Evolutionary conservation across 37 sponge, comb jelly and placozoan genomes (phyloP).

Genomic region (Hormiphora californensis): DNA sequence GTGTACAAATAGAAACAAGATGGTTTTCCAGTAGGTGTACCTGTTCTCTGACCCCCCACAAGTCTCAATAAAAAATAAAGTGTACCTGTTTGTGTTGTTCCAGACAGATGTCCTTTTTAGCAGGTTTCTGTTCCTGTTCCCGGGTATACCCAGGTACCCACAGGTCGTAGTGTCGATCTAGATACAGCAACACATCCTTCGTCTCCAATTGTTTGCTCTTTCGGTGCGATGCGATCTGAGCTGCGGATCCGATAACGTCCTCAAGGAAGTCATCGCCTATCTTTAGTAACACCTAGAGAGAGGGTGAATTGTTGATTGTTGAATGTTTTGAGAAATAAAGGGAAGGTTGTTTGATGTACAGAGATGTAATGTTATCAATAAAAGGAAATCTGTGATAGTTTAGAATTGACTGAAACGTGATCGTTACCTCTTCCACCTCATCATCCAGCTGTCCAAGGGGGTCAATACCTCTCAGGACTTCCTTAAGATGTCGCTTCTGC

Average conservation of each 20-base stretch:
- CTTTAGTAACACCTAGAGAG: conserved; percentile 1
- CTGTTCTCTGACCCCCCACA: too few relatives aligned
- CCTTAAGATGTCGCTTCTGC: conserved; percentile 38
- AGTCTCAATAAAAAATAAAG: too few relatives aligned
- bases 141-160: conserved; percentile 30
- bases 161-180: conserved; percentile 27
- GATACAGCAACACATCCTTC: conserved; percentile 16
- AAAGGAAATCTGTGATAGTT: too few relatives aligned
- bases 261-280: conserved; percentile 54
- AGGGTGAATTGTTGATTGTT: too few relatives aligned
- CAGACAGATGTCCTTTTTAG: conserved; percentile 23
- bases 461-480: conserved; percentile 5
- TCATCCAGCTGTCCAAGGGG: conserved; percentile 49
- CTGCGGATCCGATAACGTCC: conserved; percentile 19
- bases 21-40: too few relatives aligned
- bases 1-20: too few relatives aligned
- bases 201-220: conserved; percentile 38
- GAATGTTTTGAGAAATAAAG: not conserved
- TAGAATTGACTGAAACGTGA: not conserved
- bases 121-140: conserved; percentile 5
- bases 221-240: conserved; percentile 44
- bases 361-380: too few relatives aligned
- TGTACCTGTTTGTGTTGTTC: conserved; percentile 43
- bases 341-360: not conserved
- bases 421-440: conserved; percentile 26